A percentile compares a stretch with the other conserved stretches of the same genome.
phyloP scores from a whole-genome alignment of 1,140 invertebrate genomes.

The Neodiprion pinetum region DNA sequence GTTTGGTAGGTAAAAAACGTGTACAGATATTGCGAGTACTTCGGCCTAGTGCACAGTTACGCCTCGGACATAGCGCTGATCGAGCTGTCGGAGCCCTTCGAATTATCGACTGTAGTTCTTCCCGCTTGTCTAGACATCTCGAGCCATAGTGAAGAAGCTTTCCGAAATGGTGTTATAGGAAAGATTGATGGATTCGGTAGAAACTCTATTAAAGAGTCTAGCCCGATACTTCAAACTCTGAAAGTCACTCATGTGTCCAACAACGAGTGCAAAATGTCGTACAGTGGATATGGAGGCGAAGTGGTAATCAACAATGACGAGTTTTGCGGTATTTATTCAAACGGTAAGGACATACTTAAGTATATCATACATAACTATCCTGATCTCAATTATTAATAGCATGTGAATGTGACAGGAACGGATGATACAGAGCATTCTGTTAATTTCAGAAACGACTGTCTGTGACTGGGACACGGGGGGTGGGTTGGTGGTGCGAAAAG shows the following conservation, averaged over 20 bases:
- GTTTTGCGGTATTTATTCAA: constrained; percentile 56
- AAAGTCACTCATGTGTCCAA: constrained; percentile 46
- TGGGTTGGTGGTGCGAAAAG: constrained; percentile 47
- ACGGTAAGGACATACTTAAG: constrained; percentile 42
- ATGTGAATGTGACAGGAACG: too few species aligned
- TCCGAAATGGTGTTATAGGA: constrained; percentile 43
- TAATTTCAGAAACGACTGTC: constrained; percentile 50
- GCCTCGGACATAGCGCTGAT: constrained; percentile 53
- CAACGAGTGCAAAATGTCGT: constrained; percentile 37
- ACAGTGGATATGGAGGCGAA: constrained; percentile 24
- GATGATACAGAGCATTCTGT: background rate
- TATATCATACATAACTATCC: background rate
- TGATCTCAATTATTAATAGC: too few species aligned
- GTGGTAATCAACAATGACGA: constrained; percentile 50
- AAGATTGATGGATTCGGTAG: constrained; percentile 56
- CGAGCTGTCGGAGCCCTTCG: constrained; percentile 40
- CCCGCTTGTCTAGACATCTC: constrained; percentile 52
- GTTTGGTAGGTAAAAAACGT: constrained; percentile 50
- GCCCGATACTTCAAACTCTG: constrained; percentile 46
- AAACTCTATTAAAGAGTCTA: constrained; percentile 39
- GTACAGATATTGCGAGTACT: constrained; percentile 45
- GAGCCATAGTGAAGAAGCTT: constrained; percentile 18
- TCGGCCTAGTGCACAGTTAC: constrained; percentile 47
- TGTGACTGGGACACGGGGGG: constrained; percentile 59
- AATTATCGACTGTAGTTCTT: constrained; percentile 41